Evolutionary conservation across 2,113 vertebrate genomes (phyloP).

Genomic region (Hippocampus abdominalis): DNA sequence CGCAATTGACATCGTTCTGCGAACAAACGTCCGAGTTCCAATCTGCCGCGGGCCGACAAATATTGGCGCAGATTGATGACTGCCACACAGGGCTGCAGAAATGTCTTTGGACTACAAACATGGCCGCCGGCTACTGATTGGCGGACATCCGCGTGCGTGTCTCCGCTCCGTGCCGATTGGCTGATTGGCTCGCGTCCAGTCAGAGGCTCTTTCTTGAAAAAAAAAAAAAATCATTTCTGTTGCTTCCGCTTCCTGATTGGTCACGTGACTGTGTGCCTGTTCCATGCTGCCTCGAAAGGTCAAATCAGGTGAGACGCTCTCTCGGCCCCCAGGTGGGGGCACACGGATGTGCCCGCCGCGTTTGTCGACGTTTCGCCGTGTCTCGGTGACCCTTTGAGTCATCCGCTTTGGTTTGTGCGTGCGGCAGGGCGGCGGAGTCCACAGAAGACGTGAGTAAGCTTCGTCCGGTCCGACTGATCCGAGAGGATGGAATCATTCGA

Average conservation of each 20-base stretch:
- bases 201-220: background rate
- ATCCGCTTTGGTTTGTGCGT: background rate
- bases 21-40: too few relatives aligned
- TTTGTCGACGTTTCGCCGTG: too few relatives aligned
- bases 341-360: background rate
- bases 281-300: conserved; percentile 72
- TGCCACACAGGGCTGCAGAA: background rate
- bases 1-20: too few relatives aligned
- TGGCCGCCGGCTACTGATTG: background rate
- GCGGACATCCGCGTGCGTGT: background rate
- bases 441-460: conserved; percentile 88
- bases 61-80: background rate
- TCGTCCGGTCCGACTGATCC: conserved; percentile 85
- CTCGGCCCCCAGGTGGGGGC: background rate
- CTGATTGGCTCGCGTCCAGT: conserved; percentile 13
- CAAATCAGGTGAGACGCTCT: conserved; percentile 68
- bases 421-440: conserved; percentile 84
- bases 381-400: too few relatives aligned
- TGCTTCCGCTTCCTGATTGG: conserved; percentile 30
- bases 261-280: conserved; percentile 52
- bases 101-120: background rate
- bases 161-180: conserved; percentile 39
- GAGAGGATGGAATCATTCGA: conserved; percentile 89
- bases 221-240: background rate
- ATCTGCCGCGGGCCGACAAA: too few relatives aligned